Base-by-base conservation (phyloP, 2,113 vertebrate genomes). In the Pica pica region DNA sequence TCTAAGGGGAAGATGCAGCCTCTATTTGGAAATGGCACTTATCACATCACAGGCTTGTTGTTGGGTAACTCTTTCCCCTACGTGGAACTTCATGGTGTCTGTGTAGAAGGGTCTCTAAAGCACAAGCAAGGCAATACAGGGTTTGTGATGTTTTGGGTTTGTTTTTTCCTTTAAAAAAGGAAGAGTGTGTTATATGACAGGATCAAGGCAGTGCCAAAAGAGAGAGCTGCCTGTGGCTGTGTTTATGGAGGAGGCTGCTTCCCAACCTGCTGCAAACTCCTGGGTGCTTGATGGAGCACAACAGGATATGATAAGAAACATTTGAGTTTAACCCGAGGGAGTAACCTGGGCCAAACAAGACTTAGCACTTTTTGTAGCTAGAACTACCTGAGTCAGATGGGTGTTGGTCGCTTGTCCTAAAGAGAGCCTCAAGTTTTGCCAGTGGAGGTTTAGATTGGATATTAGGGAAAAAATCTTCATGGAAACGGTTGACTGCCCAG, bases 181-280 rank as follows among this genome's bases (percentile, higher is more conserved):
- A 70, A 59, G 14, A 21, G 1, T 24, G 1, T 10, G 4, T 28
- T 44, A 1, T 31, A 14, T 20, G 53, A 44, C 63, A 64, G 5
- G 28, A 16, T 64, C 20, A 35, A 60, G 9, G 7, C 17, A 18
- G 10, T 21, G 8, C 10, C 16, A n/a, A 53, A 52, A 64, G 4
- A 47, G 27, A 67, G 31, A 37, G 3, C 5, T 60, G 12, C 8
- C 2, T 1, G 0, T 27, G 31, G 31, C 1, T 10, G 3, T 3
- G 1, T 65, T 53, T 73, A 14, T 49, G 50, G 37, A 52, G 11
- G 56, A 57, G 2, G 31, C 7, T 73, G 15, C 8, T 57, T 52
- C 53, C 24, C 24, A 44, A 6, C 24, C 12, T 57, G 35, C 26
- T 83, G 22, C 16, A 30, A 57, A 31, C 12, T 65, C 33, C 9